These are phyloP conservation scores for Anneissia japonica DNA, from an alignment of 35 echinoderm and acorn worm genomes.

Conservation along the genomic window DNA sequence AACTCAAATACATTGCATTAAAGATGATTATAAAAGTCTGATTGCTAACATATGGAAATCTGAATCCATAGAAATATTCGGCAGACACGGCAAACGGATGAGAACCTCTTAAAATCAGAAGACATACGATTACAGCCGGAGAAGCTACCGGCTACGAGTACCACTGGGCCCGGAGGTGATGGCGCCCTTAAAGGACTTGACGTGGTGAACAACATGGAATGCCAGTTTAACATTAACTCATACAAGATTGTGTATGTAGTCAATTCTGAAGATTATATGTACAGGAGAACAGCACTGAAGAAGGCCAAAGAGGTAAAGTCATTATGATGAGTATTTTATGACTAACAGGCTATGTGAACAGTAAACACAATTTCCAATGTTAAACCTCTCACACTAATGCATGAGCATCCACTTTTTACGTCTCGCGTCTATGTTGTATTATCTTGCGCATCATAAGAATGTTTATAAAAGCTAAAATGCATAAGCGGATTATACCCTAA, in stretches of 20 bases:
- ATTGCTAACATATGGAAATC: neutral
- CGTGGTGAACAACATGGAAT: constrained; percentile 98
- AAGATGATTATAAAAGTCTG: too few relatives aligned
- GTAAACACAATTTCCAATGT: neutral
- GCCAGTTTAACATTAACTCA: constrained; percentile 98
- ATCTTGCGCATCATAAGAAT: neutral
- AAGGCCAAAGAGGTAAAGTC: constrained; percentile 84
- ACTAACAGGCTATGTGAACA: neutral
- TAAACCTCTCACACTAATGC: neutral
- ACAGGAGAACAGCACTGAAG: constrained; percentile 84
- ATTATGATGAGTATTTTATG: too few relatives aligned
- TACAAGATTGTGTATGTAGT: constrained; percentile 99
- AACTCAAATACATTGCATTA: too few relatives aligned
- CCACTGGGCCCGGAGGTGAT: constrained; percentile 20
- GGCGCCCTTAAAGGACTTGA: constrained; percentile 77
- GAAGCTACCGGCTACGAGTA: neutral
- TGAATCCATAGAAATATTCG: constrained; percentile 52
- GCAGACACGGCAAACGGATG: constrained; percentile 52
- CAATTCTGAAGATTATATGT: constrained; percentile 99
- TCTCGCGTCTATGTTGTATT: neutral
- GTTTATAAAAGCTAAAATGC: neutral
- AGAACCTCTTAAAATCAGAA: neutral
- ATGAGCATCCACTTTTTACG: neutral
- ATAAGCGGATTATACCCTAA: neutral
- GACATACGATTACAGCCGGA: neutral